Base-by-base conservation (phyloP, 2,113 vertebrate genomes). In the Hirundichthys speculiger region DNA sequence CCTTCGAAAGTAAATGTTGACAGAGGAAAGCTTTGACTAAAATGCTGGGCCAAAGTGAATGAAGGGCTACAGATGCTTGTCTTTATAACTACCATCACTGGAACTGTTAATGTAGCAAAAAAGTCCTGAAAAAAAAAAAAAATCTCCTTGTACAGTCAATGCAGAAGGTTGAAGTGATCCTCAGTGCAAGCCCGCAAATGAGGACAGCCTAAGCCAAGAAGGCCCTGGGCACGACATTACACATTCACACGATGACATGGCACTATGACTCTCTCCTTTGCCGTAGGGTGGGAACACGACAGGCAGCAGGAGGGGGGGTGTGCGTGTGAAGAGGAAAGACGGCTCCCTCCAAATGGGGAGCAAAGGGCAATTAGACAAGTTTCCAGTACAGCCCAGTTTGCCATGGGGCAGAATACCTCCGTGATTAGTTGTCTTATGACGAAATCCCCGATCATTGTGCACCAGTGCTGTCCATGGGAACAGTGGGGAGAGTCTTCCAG, bases 161-260 rank as follows among this genome's bases (percentile, higher is more conserved):
- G 69, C 69, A 76, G 82, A 85, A 85, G 82, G 84, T 79, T 85
- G 76, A 80, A 80, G 70, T 62, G 61, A 69, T 27, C 74, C 80
- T 83, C 70, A 75, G 79, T 82, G 75, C 79, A 77, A 86, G 81
- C 79, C 75, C 77, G 73, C 78, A 86, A 83, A 87, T 49, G 74
- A 86, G 87, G 88, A 89, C 84, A 86, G 64, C 53, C 78, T 14
- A 81, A 86, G 86, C 77, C 85, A 84, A 81, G 77, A 75, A 70
- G 63, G 88, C 88, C 80, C 55, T 50, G 46, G 83, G 90, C 76
- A 70, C 41, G 24, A 50, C 45, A 69, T 84, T 88, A 84, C 83
- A 87, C 85, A 89, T 86, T 89, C 82, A 76, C 72, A 86, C 88
- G 84, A 85, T 87, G 87, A 89, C 87, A 91, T 82, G 73, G 87